phyloP scores from a whole-genome alignment of 2,888 invertebrate species.

The Agrenia bidenticulata region DNA sequence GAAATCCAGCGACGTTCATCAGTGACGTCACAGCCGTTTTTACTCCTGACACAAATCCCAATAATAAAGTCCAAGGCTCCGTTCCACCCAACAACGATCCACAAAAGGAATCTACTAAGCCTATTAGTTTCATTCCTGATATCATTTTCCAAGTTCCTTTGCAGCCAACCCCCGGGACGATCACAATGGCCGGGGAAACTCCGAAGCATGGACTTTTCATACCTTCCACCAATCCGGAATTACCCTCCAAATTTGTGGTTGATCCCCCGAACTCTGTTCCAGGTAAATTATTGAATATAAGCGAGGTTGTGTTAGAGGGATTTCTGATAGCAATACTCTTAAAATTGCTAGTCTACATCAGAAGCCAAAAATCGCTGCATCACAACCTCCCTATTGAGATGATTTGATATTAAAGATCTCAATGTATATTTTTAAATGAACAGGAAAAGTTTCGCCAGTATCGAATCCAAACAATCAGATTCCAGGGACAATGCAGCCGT shows the following conservation, averaged over 20 bases:
- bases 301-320: no score
- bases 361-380: no score
- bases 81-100: background rate
- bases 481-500: background rate
- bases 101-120: background rate
- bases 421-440: no score
- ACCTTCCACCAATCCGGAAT: background rate
- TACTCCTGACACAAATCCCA: background rate
- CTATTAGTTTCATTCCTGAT: slow-evolving; percentile 2
- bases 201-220: background rate
- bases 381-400: no score
- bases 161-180: background rate
- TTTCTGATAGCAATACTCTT: no score
- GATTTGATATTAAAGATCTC: no score
- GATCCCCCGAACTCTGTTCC: background rate
- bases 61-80: background rate
- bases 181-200: background rate
- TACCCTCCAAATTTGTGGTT: background rate
- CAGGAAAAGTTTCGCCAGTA: background rate
- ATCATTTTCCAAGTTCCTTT: background rate
- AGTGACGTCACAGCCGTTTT: background rate
- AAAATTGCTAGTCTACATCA: no score
- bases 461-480: background rate
- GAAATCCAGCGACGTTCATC: background rate
- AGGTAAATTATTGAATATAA: no score